Conservation (phyloP, 1,140 invertebrate genomes). For the Calycopis cecrops region DNA sequence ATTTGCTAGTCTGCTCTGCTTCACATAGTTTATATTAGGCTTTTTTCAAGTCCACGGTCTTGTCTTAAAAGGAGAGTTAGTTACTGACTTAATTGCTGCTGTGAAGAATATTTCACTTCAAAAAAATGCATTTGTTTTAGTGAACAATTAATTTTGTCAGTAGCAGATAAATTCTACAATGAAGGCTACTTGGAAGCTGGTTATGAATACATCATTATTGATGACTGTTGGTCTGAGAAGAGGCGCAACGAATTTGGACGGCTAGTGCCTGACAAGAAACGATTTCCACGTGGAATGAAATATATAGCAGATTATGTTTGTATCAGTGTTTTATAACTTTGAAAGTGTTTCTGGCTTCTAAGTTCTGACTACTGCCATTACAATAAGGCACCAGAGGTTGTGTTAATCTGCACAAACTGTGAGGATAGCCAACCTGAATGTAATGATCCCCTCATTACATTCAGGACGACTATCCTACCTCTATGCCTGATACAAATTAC, state of each 20-base stretch:
- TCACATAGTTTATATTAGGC: no score
- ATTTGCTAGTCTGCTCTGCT: no score
- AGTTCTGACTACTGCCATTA: no score
- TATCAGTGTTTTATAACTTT: slow-evolving; percentile 17
- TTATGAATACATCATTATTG: slow-evolving; percentile 91
- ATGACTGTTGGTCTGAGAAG: slow-evolving; percentile 91
- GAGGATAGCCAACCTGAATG: no score
- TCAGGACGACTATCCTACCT: no score
- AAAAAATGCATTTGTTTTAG: slow-evolving; percentile 71
- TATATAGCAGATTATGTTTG: slow-evolving; percentile 89
- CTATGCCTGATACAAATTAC: no score
- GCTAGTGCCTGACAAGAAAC: slow-evolving; percentile 82
- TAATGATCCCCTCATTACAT: no score
- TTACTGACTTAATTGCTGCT: not conserved
- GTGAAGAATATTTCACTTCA: not conserved
- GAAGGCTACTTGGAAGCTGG: slow-evolving; percentile 89
- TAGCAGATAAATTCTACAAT: slow-evolving; percentile 84
- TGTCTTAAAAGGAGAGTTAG: no score
- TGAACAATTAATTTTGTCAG: slow-evolving; percentile 86
- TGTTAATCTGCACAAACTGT: no score
- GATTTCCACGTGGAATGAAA: slow-evolving; percentile 91
- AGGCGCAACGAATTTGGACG: slow-evolving; percentile 78
- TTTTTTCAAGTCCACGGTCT: no score
- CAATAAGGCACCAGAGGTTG: no score
- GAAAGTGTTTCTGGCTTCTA: no score